These are phyloP conservation scores for Prinia subflava DNA, from an alignment of 2,113 vertebrate genomes.

Conservation along the genomic window DNA sequence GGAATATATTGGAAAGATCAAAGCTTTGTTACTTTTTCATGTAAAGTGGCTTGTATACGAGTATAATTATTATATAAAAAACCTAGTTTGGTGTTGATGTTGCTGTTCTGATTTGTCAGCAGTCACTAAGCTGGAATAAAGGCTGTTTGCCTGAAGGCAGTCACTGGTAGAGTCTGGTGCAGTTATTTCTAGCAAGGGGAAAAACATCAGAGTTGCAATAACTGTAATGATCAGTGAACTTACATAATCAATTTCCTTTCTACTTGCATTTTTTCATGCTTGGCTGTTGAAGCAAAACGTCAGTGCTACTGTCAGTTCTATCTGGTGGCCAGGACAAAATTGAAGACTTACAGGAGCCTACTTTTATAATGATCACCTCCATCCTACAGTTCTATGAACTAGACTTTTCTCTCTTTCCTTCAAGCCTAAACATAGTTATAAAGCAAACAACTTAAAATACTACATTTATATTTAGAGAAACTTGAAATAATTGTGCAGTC, in stretches of 20 bases:
- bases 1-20: not conserved
- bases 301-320: not conserved
- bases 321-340: not conserved
- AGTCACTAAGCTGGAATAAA: conserved; percentile 26
- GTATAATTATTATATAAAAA: not conserved
- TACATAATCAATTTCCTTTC: not conserved
- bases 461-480: not conserved
- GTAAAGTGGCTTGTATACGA: not conserved
- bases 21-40: not conserved
- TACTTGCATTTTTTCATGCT: not conserved
- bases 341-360: not conserved
- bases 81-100: not conserved
- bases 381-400: not conserved
- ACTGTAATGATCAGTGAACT: not conserved
- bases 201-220: not conserved
- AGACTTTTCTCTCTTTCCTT: not conserved
- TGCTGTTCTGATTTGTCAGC: not conserved
- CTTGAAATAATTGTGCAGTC: not conserved
- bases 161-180: not conserved
- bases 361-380: not conserved
- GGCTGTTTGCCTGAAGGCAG: not conserved
- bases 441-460: conserved; percentile 13
- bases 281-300: conserved; percentile 8
- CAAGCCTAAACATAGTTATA: not conserved
- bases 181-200: conserved; percentile 9